Conservation (phyloP, 2,113 vertebrate genomes). For the Cisticola juncidis region DNA sequence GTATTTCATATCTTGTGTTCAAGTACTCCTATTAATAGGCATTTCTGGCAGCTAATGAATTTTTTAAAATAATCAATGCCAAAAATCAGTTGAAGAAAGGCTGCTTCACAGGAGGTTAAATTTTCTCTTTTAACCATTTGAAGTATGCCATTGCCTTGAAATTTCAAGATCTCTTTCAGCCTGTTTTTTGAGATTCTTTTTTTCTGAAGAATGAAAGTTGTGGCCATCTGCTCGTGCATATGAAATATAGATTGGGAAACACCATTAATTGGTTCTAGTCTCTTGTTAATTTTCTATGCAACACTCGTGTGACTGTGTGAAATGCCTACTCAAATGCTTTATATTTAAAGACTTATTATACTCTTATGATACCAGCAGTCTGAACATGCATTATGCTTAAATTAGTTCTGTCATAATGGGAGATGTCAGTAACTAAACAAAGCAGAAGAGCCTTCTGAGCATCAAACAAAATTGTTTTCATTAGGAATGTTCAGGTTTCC, state of each 20-base stretch:
- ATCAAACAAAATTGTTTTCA: not conserved
- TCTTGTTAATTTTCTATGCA: not conserved
- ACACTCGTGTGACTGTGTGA: not conserved
- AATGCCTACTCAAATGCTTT: not conserved
- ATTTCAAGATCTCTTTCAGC: not conserved
- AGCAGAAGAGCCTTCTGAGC: not conserved
- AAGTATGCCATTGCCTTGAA: not conserved
- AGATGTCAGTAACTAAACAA: not conserved
- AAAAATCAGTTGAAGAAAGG: not conserved
- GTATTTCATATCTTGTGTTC: not conserved
- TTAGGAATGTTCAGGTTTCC: not conserved
- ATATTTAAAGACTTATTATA: not conserved
- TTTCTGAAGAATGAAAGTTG: not conserved
- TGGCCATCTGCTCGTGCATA: not conserved
- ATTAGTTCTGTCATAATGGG: not conserved
- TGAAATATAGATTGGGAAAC: not conserved
- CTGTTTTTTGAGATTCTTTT: not conserved
- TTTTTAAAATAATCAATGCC: not conserved
- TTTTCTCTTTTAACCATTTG: not conserved
- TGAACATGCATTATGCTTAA: not conserved
- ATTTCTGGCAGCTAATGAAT: not conserved
- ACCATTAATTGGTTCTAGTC: not conserved
- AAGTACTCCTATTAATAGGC: not conserved
- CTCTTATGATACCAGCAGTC: not conserved
- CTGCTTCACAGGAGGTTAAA: not conserved